Evolutionary conservation across 2,113 vertebrate genomes (phyloP), one percentile per base, ranked within the genome.

Genomic region (Dasyurus viverrinus): DNA sequence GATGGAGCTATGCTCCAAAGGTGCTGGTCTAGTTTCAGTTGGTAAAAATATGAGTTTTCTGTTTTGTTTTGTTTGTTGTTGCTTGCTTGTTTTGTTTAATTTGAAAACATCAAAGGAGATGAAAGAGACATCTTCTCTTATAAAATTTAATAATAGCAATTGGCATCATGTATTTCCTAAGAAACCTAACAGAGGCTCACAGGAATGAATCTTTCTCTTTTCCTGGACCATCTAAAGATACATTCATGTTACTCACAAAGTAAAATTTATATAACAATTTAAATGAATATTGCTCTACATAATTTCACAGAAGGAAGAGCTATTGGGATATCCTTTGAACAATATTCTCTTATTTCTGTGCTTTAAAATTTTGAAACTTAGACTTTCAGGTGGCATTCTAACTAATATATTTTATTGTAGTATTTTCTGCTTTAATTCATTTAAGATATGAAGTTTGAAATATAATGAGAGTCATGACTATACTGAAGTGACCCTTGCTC

Each of bases 71-170:
- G 50, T 60, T 54, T 54, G 23, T n/a, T 23, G 6, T 52, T 52
- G 8, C 11, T 52, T 9, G 50, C 6, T 52, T 52, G 50, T 68
- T 42, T 84, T 84, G 68, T 84, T 84, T 84, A 84, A 42, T 84
- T 84, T 93, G 92, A 97, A 27, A 50, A 94, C 96, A 97, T 93
- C 68, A 94, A 97, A 93, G 68, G 84, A 97, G 94, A 76, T 90
- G 93, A 95, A 97, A 97, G 97, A 60, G 95, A 90, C 92, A 96
- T 53, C 96, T 97, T 60, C 19, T 24, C 93, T 92, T 94, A 76
- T 25, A 57, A 92, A 76, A 92, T 9, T 57, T 97, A 96, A 92
- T 96, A 96, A 91, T 24, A 60, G 57, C 97, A 96, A 97, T 89
- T 96, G 93, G 91, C 92, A 93, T 91, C 94, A 94, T 0, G 94